Percentiles rank a stretch among this genome's conserved stretches.
Conservation (phyloP, 2,888 invertebrate genomes). For the Lepidochrysops patricia region DNA sequence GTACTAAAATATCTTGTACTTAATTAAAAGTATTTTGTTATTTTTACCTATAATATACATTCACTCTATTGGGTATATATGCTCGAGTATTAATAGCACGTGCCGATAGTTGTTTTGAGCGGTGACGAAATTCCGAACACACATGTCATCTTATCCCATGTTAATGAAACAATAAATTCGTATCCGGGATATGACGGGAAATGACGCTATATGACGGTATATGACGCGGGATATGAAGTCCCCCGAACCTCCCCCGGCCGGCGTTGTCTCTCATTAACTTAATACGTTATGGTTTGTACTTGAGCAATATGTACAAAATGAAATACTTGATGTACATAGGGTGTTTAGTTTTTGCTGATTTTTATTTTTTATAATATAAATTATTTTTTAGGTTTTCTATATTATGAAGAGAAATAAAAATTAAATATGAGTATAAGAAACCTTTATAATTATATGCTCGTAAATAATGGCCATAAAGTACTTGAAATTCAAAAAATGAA, state of each 20-base stretch:
- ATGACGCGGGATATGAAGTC: constrained; percentile 26
- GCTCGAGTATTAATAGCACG: not conserved
- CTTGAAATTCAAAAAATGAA: no score
- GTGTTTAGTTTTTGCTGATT: constrained; percentile 21
- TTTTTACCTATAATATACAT: not conserved
- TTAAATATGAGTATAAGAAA: no score
- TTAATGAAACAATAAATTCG: constrained; percentile 65
- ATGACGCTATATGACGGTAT: no score
- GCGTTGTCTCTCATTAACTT: constrained; percentile 66
- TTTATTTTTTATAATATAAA: not conserved
- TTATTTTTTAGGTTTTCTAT: no score
- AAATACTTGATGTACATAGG: constrained; percentile 44
- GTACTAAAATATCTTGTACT: no score
- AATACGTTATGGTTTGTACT: constrained; percentile 61
- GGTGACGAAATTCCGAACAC: constrained; percentile 18
- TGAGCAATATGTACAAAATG: constrained; percentile 53
- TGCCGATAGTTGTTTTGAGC: constrained; percentile 4
- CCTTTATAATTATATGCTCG: no score
- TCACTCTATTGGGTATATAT: not conserved
- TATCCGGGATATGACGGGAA: constrained; percentile 38
- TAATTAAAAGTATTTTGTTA: no score
- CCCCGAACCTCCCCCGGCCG: constrained; percentile 42
- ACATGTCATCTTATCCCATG: constrained; percentile 42
- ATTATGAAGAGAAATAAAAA: no score
- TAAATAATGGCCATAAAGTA: no score